Evolutionary conservation across 2,888 invertebrate genomes (phyloP).

Genomic region (Pilophorus perplexus): DNA sequence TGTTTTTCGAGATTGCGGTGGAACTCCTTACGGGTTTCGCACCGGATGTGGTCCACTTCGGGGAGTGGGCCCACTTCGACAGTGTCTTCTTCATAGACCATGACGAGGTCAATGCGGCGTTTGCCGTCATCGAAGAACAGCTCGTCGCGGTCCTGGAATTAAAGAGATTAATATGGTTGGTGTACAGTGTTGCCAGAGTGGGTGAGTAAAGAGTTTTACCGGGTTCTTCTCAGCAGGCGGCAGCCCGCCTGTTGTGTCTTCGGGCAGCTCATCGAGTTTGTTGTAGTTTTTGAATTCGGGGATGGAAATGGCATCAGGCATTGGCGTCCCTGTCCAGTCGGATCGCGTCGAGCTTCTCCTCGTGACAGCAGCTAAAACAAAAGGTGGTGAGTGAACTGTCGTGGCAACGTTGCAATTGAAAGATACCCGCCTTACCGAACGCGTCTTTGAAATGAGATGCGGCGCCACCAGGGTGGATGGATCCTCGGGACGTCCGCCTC

Average conservation of each 20-base stretch:
- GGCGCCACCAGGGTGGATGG: constrained; percentile 44
- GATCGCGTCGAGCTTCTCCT: constrained; percentile 36
- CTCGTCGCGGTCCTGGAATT: constrained; percentile 45
- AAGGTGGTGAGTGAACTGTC: background rate
- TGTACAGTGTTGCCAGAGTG: no score
- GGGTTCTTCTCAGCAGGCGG: constrained; percentile 42
- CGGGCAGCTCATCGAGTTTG: constrained; percentile 38
- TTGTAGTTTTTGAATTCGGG: constrained; percentile 42
- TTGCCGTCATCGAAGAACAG: constrained; percentile 73
- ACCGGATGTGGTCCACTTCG: constrained; percentile 67
- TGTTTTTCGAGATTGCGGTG: constrained; percentile 77
- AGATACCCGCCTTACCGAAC: constrained; percentile 38
- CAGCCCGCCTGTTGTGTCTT: constrained; percentile 48
- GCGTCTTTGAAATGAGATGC: constrained; percentile 45
- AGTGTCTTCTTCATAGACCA: constrained; percentile 76
- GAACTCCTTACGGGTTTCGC: constrained; percentile 69
- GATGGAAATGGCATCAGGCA: constrained; percentile 41
- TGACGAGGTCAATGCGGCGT: constrained; percentile 81
- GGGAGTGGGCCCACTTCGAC: constrained; percentile 46
- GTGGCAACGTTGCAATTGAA: background rate
- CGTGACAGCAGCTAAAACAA: constrained; percentile 3
- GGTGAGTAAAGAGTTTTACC: constrained; percentile 17
- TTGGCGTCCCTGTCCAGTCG: constrained; percentile 41
- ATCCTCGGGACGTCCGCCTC: constrained; percentile 41
- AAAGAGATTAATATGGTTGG: background rate